phyloP scores from a whole-genome alignment of 1,140 invertebrate genomes.

The Sesamia nonagrioides region DNA sequence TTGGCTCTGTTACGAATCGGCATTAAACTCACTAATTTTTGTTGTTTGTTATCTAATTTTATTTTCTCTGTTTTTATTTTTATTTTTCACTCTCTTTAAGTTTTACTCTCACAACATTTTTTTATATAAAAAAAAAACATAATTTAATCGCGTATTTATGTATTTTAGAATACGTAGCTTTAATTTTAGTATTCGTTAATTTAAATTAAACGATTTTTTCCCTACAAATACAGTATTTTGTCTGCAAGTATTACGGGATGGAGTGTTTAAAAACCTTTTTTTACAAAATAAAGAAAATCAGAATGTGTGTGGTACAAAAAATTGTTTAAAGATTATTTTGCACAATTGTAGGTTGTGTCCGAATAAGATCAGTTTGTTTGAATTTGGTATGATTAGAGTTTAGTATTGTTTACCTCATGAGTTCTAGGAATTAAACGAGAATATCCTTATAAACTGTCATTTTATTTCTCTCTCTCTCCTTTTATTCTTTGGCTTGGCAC shows the following conservation, averaged over 20 bases:
- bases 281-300: not conserved
- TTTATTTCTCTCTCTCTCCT: slow-evolving; percentile 55
- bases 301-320: slow-evolving; percentile 59
- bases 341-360: slow-evolving; percentile 57
- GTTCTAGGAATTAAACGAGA: slow-evolving; percentile 86
- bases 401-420: slow-evolving; percentile 87
- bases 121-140: slow-evolving; percentile 61
- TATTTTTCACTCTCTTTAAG: slow-evolving; percentile 66
- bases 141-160: slow-evolving; percentile 83
- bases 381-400: slow-evolving; percentile 82
- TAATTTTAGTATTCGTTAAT: slow-evolving; percentile 80
- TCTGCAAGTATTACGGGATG: slow-evolving; percentile 63
- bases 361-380: slow-evolving; percentile 61
- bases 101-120: slow-evolving; percentile 64
- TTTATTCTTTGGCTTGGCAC: too few relatives aligned
- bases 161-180: slow-evolving; percentile 81
- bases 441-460: slow-evolving; percentile 68
- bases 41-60: slow-evolving; percentile 86
- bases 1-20: slow-evolving; percentile 43
- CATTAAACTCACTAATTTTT: slow-evolving; percentile 74
- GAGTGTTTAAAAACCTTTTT: slow-evolving; percentile 67
- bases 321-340: slow-evolving; percentile 53
- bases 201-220: slow-evolving; percentile 56
- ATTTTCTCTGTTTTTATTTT: slow-evolving; percentile 79
- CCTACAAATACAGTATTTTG: slow-evolving; percentile 69